phyloP scores from a whole-genome alignment of 2,113 vertebrate genomes.

The Brienomyrus longianalis region DNA sequence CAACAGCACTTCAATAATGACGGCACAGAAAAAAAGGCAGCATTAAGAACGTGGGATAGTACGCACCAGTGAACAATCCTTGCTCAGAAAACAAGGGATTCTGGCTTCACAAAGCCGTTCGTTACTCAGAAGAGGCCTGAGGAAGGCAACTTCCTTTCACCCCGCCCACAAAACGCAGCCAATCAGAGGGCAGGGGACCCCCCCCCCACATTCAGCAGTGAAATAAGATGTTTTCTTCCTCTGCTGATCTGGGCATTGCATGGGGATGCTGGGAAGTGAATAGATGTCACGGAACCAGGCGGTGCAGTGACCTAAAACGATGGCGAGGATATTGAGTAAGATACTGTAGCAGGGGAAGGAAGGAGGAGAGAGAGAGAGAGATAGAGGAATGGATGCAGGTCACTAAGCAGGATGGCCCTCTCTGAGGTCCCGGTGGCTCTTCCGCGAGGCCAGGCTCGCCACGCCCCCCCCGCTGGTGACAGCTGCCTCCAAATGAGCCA shows the following conservation, averaged over 20 bases:
- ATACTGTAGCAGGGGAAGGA: not conserved
- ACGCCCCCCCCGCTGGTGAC: not conserved
- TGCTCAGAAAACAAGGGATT: not conserved
- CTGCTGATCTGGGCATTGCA: not conserved
- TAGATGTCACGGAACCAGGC: not conserved
- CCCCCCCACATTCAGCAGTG: not conserved
- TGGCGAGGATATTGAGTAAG: not conserved
- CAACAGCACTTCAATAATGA: constrained; percentile 5
- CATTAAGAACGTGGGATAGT: not conserved
- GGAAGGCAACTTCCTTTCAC: not conserved
- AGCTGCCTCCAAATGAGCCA: not conserved
- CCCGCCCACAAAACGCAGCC: not conserved
- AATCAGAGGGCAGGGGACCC: not conserved
- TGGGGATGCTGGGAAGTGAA: not conserved
- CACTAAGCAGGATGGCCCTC: not conserved
- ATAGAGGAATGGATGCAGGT: not conserved
- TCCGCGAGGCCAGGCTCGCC: not conserved
- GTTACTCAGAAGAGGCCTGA: not conserved
- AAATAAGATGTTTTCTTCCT: not conserved
- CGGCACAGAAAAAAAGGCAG: not conserved
- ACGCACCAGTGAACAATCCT: not conserved
- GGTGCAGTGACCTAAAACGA: not conserved
- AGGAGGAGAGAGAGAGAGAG: not conserved
- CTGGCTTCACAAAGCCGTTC: not conserved
- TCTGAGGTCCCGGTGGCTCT: not conserved